A percentile compares a stretch with the other conserved stretches of the same genome.
Evolutionary conservation across 2,888 invertebrate species (phyloP).

Genomic region (Callyntrura guangdongensis): DNA sequence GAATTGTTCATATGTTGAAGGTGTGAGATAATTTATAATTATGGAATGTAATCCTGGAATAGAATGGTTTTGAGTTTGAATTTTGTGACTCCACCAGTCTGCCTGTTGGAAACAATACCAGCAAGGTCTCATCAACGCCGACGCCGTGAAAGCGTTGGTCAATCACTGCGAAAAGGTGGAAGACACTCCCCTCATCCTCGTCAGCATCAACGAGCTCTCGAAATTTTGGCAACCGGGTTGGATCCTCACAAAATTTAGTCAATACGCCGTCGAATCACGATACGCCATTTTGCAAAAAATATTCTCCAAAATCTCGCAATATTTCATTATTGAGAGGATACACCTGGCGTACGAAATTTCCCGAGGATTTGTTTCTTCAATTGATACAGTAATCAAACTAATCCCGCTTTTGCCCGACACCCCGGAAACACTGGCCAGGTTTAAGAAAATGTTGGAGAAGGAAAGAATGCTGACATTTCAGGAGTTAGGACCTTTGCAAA

Average conservation of each 20-base stretch:
- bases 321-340: conserved; percentile 86
- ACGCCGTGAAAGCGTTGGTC: conserved; percentile 88
- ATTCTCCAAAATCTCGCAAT: conserved; percentile 66
- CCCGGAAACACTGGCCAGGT: conserved; percentile 85
- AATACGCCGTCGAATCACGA: conserved; percentile 53
- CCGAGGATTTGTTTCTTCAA: conserved; percentile 89
- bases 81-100: conserved; percentile 83
- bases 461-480: conserved; percentile 87
- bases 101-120: conserved; percentile 89
- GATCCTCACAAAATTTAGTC: conserved; percentile 86
- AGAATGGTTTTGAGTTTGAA: conserved; percentile 31
- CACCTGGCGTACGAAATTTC: conserved; percentile 89
- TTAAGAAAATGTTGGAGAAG: conserved; percentile 84
- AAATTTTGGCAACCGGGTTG: conserved; percentile 85
- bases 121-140: conserved; percentile 89
- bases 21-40: conserved; percentile 86
- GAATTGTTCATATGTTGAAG: conserved; percentile 89
- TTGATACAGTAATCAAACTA: conserved; percentile 88
- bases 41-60: background rate
- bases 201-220: conserved; percentile 78
- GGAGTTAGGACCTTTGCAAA: conserved; percentile 87
- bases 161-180: conserved; percentile 88
- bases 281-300: conserved; percentile 11
- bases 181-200: conserved; percentile 85
- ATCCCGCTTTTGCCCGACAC: conserved; percentile 87